These are phyloP conservation scores for Elysia crispata DNA, from an alignment of 2,888 invertebrate genomes.

Conservation along the genomic window DNA sequence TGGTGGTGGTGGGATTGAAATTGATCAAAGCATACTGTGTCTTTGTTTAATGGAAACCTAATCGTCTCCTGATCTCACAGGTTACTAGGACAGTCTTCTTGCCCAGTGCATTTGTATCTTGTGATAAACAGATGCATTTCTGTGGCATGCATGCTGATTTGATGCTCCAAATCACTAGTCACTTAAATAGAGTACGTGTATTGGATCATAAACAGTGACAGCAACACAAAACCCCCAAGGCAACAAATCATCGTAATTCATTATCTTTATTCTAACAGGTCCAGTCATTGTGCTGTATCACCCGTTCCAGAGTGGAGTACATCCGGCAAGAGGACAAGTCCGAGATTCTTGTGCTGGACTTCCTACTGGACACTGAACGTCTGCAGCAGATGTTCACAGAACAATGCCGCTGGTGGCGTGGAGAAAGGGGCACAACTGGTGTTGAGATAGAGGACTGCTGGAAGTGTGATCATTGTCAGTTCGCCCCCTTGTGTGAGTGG, in stretches of 20 bases:
- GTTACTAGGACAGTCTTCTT: too few relatives aligned
- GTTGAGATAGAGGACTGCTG: conserved; percentile 76
- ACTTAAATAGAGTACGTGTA: too few relatives aligned
- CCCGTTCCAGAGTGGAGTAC: conserved; percentile 66
- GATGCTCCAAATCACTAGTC: too few relatives aligned
- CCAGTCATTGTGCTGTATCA: conserved; percentile 67
- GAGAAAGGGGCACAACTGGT: conserved; percentile 62
- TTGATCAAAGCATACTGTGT: too few relatives aligned
- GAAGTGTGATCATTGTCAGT: conserved; percentile 74
- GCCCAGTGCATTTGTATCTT: too few relatives aligned
- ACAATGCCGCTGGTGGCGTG: conserved; percentile 68
- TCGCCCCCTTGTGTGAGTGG: conserved; percentile 72
- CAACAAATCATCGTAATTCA: background rate
- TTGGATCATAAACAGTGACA: too few relatives aligned
- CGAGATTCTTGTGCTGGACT: conserved; percentile 57
- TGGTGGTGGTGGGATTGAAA: too few relatives aligned
- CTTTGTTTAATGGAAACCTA: too few relatives aligned
- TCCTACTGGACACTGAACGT: conserved; percentile 60
- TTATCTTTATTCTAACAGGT: conserved; percentile 35
- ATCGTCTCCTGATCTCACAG: too few relatives aligned
- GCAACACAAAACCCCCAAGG: background rate
- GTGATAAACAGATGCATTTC: too few relatives aligned
- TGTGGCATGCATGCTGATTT: too few relatives aligned
- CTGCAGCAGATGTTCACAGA: conserved; percentile 54
- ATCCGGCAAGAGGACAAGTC: conserved; percentile 66